phyloP scores from a whole-genome alignment of 2,888 invertebrate genomes.

The Clostera curtula region DNA sequence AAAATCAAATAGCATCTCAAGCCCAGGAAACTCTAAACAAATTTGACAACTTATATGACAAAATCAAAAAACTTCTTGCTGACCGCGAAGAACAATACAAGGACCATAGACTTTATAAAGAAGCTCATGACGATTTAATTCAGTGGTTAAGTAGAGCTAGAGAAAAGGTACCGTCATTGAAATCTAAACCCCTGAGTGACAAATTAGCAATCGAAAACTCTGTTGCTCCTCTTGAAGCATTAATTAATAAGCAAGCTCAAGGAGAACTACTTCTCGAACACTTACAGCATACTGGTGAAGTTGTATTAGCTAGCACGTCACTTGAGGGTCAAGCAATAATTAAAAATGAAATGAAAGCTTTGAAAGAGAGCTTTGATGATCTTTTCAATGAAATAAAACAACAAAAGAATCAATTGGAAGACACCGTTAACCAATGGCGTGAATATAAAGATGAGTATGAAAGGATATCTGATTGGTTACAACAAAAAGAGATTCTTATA shows the following conservation, averaged over 20 bases:
- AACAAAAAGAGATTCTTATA: constrained; percentile 92
- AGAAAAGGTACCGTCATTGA: constrained; percentile 91
- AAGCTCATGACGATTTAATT: constrained; percentile 91
- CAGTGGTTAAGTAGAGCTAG: constrained; percentile 91
- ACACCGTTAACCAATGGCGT: constrained; percentile 87
- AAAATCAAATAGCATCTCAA: constrained; percentile 86
- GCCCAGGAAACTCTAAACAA: constrained; percentile 89
- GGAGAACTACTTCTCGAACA: constrained; percentile 92
- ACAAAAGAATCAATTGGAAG: constrained; percentile 88
- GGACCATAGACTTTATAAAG: constrained; percentile 92
- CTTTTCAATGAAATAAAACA: constrained; percentile 90
- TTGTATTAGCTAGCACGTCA: constrained; percentile 89
- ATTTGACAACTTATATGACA: constrained; percentile 86
- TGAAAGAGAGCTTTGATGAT: constrained; percentile 88
- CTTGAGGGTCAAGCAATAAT: constrained; percentile 86
- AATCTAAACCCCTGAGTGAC: constrained; percentile 88
- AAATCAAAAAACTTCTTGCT: constrained; percentile 82
- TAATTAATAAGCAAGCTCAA: constrained; percentile 92
- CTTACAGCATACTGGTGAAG: constrained; percentile 90
- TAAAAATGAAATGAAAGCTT: constrained; percentile 88
- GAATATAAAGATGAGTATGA: constrained; percentile 96
- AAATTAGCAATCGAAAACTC: constrained; percentile 92
- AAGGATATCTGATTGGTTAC: constrained; percentile 92
- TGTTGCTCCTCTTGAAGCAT: constrained; percentile 88
- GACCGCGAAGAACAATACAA: constrained; percentile 91